Conservation (phyloP, 2,797 vertebrate genomes). For the Balearica regulorum region DNA sequence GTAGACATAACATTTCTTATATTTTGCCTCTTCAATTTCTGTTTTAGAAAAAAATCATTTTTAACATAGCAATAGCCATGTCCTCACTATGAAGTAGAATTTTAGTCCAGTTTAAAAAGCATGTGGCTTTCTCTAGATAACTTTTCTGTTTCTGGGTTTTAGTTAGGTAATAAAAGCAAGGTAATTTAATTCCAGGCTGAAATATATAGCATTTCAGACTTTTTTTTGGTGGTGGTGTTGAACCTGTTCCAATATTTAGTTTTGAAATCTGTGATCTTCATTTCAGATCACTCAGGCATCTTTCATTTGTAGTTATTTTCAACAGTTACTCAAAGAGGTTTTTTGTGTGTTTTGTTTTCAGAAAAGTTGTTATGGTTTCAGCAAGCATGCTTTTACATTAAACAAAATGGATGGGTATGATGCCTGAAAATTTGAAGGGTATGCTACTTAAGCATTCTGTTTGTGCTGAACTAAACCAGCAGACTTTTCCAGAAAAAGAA, state of each 20-base stretch:
- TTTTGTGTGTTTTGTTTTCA: neutral
- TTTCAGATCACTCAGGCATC: neutral
- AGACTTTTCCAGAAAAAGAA: neutral
- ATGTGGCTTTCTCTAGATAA: neutral
- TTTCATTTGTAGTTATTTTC: neutral
- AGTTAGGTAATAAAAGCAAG: neutral
- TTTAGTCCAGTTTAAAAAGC: neutral
- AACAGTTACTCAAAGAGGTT: neutral
- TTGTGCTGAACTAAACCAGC: slow-evolving; percentile 1
- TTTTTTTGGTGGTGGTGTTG: neutral
- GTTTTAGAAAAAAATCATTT: neutral
- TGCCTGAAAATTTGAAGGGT: neutral
- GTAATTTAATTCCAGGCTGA: neutral
- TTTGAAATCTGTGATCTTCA: neutral
- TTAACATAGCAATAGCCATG: neutral
- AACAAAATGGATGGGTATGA: neutral
- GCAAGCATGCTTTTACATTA: neutral
- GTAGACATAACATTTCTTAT: neutral
- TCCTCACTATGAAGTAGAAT: neutral
- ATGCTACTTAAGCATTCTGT: slow-evolving; percentile 42
- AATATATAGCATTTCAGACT: neutral
- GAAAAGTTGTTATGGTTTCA: neutral
- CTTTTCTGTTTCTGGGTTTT: neutral
- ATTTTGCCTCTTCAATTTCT: neutral
- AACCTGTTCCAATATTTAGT: neutral